Evolutionary conservation across 2,797 vertebrate species (phyloP).

Genomic region (Capromys pilorides): DNA sequence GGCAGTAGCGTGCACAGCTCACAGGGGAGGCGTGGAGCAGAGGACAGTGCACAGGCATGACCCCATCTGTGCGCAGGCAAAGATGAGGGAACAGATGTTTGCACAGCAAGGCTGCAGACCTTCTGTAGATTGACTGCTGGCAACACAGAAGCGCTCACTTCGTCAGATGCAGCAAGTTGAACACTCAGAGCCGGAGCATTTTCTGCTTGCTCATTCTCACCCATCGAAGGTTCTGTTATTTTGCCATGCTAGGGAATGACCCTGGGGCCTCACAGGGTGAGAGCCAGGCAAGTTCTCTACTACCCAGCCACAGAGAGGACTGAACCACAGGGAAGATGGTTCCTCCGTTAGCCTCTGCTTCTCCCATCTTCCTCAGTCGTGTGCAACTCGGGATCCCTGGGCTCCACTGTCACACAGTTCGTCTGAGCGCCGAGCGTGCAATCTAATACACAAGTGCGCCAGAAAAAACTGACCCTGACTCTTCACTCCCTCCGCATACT

Average conservation of each 20-base stretch:
- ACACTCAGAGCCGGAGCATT: background rate
- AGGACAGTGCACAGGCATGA: background rate
- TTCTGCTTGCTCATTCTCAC: constrained; percentile 4
- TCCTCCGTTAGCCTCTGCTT: background rate
- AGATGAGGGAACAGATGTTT: background rate
- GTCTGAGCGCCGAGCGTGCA: background rate
- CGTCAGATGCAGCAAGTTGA: background rate
- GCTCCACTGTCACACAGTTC: background rate
- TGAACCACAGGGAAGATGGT: background rate
- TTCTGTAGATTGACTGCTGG: background rate
- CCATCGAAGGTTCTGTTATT: background rate
- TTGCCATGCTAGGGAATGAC: background rate
- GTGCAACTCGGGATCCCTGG: background rate
- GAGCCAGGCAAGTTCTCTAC: background rate
- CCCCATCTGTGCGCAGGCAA: background rate
- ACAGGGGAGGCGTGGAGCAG: background rate
- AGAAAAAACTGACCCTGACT: background rate
- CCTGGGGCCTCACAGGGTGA: background rate
- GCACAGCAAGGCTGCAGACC: background rate
- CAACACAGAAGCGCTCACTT: background rate
- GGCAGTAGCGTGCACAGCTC: background rate
- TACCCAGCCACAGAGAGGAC: no score
- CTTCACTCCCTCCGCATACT: background rate
- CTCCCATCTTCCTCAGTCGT: background rate
- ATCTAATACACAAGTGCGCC: background rate